These are phyloP conservation scores for Brachypodius melanocephalos DNA, from an alignment of 2,113 vertebrate species.

Conservation along the genomic window DNA sequence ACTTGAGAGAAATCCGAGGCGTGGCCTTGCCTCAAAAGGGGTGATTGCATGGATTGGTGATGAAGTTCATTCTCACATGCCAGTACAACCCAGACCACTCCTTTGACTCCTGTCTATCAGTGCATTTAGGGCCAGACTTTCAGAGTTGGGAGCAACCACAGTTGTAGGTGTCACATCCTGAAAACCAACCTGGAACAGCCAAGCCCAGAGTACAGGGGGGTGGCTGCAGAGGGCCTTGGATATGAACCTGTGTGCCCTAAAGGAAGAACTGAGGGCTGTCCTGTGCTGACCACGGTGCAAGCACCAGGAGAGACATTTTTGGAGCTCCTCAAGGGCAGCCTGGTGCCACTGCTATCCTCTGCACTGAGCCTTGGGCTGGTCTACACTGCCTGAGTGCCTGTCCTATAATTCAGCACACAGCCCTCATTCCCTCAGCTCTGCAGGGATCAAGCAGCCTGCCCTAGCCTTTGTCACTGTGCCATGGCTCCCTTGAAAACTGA, in stretches of 20 bases:
- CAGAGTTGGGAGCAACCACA: not conserved
- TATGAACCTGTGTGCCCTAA: not conserved
- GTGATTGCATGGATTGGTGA: fast-evolving
- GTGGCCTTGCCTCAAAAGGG: not conserved
- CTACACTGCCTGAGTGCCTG: not conserved
- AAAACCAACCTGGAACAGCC: not conserved
- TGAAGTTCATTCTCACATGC: not conserved
- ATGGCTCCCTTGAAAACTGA: not conserved
- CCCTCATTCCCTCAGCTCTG: not conserved
- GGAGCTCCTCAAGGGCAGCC: not conserved
- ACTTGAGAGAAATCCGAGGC: not conserved
- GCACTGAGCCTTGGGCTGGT: not conserved
- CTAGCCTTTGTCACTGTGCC: fast-evolving
- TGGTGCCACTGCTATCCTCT: not conserved
- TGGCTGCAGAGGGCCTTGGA: not conserved
- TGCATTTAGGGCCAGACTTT: not conserved
- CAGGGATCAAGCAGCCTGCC: not conserved
- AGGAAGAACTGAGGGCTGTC: not conserved
- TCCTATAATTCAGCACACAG: not conserved
- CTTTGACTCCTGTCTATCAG: not conserved
- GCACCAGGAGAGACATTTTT: not conserved
- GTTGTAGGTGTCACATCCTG: not conserved
- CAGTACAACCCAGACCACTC: not conserved
- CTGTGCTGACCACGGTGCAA: not conserved
- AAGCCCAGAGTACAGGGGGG: not conserved